Base-by-base conservation (phyloP, 2,888 invertebrate species). In the Lottia scabra region DNA sequence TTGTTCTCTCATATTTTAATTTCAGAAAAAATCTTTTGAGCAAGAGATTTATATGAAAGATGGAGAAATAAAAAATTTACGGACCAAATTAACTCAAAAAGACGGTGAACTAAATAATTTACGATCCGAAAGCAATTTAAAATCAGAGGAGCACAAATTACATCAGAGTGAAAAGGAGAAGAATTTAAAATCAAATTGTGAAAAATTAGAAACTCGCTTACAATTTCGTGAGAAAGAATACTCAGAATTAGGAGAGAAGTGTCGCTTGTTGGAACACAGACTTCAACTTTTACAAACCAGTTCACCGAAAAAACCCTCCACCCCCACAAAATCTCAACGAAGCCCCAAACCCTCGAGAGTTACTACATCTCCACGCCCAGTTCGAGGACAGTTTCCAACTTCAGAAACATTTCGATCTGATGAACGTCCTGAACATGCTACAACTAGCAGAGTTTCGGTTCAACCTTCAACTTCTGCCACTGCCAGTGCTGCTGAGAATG, bases 201-300 rank as follows among this genome's bases (percentile, higher is more conserved):
- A 80, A 10, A 77, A 75, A 43, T 72, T 84, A 26, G 77, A 79
- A 44, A 80, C 83, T 2, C 80, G 83, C 69, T 67, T 82, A 10
- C 80, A 84, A 73, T 85, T 85, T 75, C 81, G 81, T 68, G 81
- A 81, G 2, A 76, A 78, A 27, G 84, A 84, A 65, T 73, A 77
- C 10, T 67, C 30, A 26, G 71, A 81, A 63, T 64, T 80, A 27
- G 72, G 74, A 26, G 76, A 72, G 2, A 77, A 76, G 67, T 79
- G 76, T 68, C 74, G 77, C 27, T 78, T 74, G 26, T 64, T 83
- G 67, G 83, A 83, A 30, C 67, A 64, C 10, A 68, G 43, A 44
- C 65, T 73, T 15, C 64, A 69, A 62, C 27, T 56, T 23, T 68
- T 62, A 38, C 13, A n/a, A 19, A 56, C 48, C 27, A 30, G 38